A percentile compares a stretch with the other conserved stretches of the same genome.
These are phyloP conservation scores for Halocaridina rubra DNA, from an alignment of 2,888 invertebrate genomes.

Conservation along the genomic window DNA sequence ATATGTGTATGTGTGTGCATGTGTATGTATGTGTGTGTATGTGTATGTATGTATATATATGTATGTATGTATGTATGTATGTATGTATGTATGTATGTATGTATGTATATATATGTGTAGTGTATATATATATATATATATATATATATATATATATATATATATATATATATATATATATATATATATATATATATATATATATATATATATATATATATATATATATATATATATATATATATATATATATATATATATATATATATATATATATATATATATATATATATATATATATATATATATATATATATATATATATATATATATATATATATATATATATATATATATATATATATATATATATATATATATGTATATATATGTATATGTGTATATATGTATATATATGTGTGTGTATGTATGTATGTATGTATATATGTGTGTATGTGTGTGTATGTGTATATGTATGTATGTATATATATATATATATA, in stretches of 20 bases:
- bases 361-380: background rate
- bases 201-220: background rate
- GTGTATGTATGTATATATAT: background rate
- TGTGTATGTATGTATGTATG: background rate
- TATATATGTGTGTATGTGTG: background rate
- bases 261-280: background rate
- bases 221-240: background rate
- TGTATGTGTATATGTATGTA: background rate
- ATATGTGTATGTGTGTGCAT: background rate
- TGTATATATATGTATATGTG: background rate
- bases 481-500: background rate
- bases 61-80: background rate
- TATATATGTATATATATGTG: background rate
- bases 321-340: background rate
- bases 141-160: background rate
- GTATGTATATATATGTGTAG: background rate
- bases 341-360: background rate
- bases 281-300: background rate
- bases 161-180: background rate
- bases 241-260: background rate
- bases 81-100: background rate
- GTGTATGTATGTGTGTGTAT: background rate
- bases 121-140: background rate
- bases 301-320: background rate
- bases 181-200: background rate